phyloP scores from a whole-genome alignment of 2,888 invertebrate genomes.

The Drosophila phalerata region DNA sequence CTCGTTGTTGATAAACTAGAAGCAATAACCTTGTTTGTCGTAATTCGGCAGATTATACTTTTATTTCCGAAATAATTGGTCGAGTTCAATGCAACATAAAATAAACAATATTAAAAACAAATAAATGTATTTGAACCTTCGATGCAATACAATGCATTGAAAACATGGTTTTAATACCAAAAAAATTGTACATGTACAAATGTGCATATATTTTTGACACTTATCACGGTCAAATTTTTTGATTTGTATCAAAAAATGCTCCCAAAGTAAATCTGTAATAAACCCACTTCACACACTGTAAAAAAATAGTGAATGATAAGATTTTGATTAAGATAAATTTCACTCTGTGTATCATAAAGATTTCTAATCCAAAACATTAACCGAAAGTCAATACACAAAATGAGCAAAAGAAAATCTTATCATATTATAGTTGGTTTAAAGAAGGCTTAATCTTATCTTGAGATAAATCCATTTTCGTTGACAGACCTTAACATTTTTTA shows the following conservation, averaged over 20 bases:
- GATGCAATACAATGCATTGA: not conserved
- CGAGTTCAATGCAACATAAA: constrained; percentile 15
- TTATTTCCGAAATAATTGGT: not conserved
- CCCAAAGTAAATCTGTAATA: not conserved
- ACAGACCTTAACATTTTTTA: not conserved
- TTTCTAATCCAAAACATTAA: constrained; percentile 9
- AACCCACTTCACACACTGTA: constrained; percentile 3
- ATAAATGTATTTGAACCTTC: not conserved
- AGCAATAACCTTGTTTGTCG: constrained; percentile 16
- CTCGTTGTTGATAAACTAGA: constrained; percentile 16
- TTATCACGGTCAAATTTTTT: not conserved
- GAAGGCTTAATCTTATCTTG: constrained; percentile 25
- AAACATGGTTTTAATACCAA: not conserved
- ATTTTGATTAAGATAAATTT: not conserved
- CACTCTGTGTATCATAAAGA: not conserved
- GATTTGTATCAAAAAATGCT: not conserved
- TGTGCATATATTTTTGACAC: not conserved
- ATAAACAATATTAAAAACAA: constrained; percentile 2
- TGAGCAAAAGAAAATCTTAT: constrained; percentile 1
- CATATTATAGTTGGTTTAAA: constrained; percentile 3
- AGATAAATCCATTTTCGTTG: not conserved
- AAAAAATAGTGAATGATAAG: not conserved
- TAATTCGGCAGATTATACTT: not conserved
- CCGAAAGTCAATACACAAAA: constrained; percentile 13
- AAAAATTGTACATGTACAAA: not conserved